A percentile compares a stretch with the other conserved stretches of the same genome.
Conservation (phyloP, 2,888 invertebrate species). For the Microdon myrmicae region DNA sequence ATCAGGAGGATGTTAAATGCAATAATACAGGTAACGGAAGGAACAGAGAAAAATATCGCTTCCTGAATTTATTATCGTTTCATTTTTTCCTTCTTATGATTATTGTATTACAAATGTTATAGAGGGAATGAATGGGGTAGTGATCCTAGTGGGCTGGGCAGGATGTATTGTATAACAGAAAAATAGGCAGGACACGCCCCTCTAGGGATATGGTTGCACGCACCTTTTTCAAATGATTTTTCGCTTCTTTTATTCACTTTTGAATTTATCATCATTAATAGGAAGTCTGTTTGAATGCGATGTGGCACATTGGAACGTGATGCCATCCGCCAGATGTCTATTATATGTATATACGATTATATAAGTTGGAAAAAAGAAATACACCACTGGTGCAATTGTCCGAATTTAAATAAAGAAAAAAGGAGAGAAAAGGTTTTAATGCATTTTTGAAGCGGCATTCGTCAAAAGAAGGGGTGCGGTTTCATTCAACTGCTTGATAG, state of each 20-base stretch:
- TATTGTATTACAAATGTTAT: conserved; percentile 45
- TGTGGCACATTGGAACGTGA: conserved; percentile 45
- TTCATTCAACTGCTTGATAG: not conserved
- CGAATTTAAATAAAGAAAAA: conserved; percentile 29
- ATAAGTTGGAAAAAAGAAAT: conserved; percentile 27
- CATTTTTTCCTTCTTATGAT: conserved; percentile 42
- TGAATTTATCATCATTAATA: conserved; percentile 50
- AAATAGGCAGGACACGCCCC: conserved; percentile 50
- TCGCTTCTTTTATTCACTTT: conserved; percentile 28
- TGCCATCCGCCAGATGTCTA: conserved; percentile 51
- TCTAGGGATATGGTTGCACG: conserved; percentile 51
- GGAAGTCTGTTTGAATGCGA: conserved; percentile 46
- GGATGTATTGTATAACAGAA: conserved; percentile 53
- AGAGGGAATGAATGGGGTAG: conserved; percentile 49
- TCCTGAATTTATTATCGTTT: conserved; percentile 50
- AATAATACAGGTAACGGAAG: conserved; percentile 27
- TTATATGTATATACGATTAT: conserved; percentile 20
- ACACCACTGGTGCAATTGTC: conserved; percentile 34
- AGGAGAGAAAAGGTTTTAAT: too few species aligned
- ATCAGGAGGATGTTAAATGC: too few species aligned
- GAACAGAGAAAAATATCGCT: conserved; percentile 37
- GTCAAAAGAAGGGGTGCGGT: too few species aligned
- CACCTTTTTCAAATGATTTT: conserved; percentile 43
- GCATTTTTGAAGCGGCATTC: too few species aligned
- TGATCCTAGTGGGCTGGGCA: conserved; percentile 46